Evolutionary conservation across 2,888 invertebrate species (phyloP), one percentile per base, ranked within the genome.

Genomic region (Lithodes maja): DNA sequence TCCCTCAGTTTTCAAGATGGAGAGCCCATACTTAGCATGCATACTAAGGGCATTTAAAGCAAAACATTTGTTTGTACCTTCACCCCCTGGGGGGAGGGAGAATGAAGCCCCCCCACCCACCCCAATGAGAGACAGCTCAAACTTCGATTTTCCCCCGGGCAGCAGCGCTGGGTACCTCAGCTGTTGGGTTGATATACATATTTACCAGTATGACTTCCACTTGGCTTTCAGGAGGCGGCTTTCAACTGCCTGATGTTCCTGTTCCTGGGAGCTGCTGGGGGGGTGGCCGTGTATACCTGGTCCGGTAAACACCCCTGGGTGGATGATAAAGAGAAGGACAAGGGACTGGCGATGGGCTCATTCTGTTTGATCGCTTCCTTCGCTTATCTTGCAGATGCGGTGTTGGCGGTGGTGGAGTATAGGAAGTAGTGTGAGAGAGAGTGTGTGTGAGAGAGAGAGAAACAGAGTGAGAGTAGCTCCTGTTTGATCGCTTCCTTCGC

Each of bases 381-480:
- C 7, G 12, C 61, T 12, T 61, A 61, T 12, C 61, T 61, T 7
- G 61, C 7, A 7, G 61, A 61, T 12, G 12, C 61, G 5, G 61
- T 61, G 61, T 12, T 61, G 61, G 61, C 61, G 5, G 61, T 61
- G 61, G 12, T 61, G 12, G 74, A 74, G 15, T 74, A 74, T n/a
- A 17, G 33, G n/a, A 74, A n/a, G 7, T 17, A 74, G 15, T 3
- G n/a, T 15, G 75, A 77, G 75, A 33, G 75, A 77, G 75, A 77
- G 75, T 33, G 75, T 49, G 77, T 50, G 77, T 50, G 77, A 50
- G 77, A 77, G 77, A 77, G 77, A 77, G 77, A 77, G 77, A 77
- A 50, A 77, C 50, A 77, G 77, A 77, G 77, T 50, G 77, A 77
- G 77, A 77, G 77, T 33, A 33, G 33, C 33, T 33, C 33, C 33